Conservation (phyloP, 2,113 vertebrate genomes). For the Laticauda colubrina region DNA sequence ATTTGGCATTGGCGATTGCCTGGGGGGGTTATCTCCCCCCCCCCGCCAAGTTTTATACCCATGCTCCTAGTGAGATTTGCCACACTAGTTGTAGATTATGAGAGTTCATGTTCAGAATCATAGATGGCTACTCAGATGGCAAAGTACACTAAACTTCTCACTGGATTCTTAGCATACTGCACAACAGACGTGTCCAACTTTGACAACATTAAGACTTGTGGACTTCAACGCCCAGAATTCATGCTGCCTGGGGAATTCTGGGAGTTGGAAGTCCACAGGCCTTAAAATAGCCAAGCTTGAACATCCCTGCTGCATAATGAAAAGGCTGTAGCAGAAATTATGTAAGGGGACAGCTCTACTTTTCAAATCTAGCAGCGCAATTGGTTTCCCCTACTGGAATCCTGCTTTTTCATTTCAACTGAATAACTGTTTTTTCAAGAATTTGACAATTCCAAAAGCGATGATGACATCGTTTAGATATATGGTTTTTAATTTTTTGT, state of each 20-base stretch:
- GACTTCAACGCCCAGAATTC: neutral
- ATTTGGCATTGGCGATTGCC: neutral
- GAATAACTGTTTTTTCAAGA: conserved; percentile 30
- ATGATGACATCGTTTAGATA: conserved; percentile 47
- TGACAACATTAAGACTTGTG: neutral
- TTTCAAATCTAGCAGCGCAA: neutral
- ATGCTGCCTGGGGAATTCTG: neutral
- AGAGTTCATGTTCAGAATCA: neutral
- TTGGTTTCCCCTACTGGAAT: neutral
- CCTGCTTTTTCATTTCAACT: neutral
- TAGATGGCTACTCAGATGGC: conserved; percentile 12
- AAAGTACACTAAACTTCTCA: conserved; percentile 28
- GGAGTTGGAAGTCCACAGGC: neutral
- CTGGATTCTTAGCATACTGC: conserved; percentile 19
- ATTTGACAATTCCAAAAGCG: conserved; percentile 38
- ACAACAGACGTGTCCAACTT: neutral
- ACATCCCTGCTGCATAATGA: conserved; percentile 7
- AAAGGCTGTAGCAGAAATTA: conserved; percentile 18
- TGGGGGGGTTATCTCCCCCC: neutral
- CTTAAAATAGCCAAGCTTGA: neutral
- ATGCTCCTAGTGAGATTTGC: neutral
- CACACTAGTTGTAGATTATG: neutral
- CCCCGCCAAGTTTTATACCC: neutral
- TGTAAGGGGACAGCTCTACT: neutral
- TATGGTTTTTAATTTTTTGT: conserved; percentile 63